phyloP scores from a whole-genome alignment of 1,140 invertebrate genomes.

The Euglossa dilemma region DNA sequence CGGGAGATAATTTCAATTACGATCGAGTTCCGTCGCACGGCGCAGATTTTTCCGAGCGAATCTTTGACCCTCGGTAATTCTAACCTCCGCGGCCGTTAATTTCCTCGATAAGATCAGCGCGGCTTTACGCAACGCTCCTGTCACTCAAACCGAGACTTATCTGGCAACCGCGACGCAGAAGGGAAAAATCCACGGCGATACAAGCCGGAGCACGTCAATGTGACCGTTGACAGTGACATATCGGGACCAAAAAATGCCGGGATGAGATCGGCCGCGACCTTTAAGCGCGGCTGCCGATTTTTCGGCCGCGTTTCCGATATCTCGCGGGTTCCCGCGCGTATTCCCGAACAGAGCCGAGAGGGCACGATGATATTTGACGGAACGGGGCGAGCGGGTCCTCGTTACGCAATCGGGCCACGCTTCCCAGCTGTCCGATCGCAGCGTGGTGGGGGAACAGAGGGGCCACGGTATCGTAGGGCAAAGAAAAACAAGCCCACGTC shows the following conservation, averaged over 20 bases:
- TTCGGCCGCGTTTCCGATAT: constrained; percentile 58
- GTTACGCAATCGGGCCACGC: constrained; percentile 71
- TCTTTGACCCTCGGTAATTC: background rate
- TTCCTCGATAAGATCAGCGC: background rate
- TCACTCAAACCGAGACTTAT: background rate
- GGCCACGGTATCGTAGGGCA: constrained; percentile 41
- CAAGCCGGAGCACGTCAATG: background rate
- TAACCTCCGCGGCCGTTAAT: background rate
- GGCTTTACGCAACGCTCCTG: background rate
- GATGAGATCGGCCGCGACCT: constrained; percentile 43
- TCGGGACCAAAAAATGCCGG: constrained; percentile 63
- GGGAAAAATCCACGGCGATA: constrained; percentile 18
- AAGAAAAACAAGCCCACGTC: constrained; percentile 51
- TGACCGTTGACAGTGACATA: constrained; percentile 55
- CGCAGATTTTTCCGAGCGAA: background rate
- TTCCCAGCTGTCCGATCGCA: constrained; percentile 72
- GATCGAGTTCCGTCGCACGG: background rate
- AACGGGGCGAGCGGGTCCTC: constrained; percentile 55
- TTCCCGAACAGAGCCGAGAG: background rate
- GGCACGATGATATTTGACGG: constrained; percentile 60
- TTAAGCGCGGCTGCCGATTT: constrained; percentile 54
- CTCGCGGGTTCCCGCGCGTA: constrained; percentile 31
- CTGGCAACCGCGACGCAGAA: background rate
- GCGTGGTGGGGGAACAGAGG: constrained; percentile 12
- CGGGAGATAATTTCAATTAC: no score